phyloP scores from a whole-genome alignment of 2,113 vertebrate genomes.

The Ctenodactylus gundi region DNA sequence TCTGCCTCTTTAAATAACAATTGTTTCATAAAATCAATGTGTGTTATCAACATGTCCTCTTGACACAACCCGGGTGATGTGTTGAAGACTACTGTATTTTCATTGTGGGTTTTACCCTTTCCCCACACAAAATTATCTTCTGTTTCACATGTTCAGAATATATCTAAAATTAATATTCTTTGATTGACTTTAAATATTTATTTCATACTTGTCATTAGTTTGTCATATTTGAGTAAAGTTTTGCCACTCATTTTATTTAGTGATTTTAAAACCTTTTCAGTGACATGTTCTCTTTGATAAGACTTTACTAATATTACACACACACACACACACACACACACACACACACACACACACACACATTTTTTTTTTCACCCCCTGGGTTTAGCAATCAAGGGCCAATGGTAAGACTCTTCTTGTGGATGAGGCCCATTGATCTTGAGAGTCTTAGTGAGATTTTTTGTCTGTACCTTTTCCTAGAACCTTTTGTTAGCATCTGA shows the following conservation, averaged over 20 bases:
- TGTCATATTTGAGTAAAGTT: not conserved
- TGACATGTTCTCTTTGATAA: not conserved
- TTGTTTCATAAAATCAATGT: not conserved
- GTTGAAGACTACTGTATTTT: not conserved
- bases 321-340: too few relatives aligned
- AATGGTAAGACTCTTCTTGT: too few relatives aligned
- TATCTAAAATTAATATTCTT: not conserved
- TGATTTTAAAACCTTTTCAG: not conserved
- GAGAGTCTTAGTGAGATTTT: not conserved
- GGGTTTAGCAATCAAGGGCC: too few relatives aligned
- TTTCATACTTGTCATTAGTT: not conserved
- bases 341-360: too few relatives aligned
- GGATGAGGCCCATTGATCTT: not conserved
- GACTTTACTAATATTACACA: too few relatives aligned
- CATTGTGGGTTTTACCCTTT: not conserved
- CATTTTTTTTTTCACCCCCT: too few relatives aligned
- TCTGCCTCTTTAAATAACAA: not conserved
- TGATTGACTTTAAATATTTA: not conserved
- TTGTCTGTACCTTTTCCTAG: not conserved
- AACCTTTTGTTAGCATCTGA: not conserved
- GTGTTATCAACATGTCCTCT: not conserved
- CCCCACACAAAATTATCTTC: not conserved
- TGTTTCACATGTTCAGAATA: not conserved
- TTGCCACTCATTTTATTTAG: not conserved
- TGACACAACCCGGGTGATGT: not conserved